These are phyloP conservation scores for Echiichthys vipera DNA, from an alignment of 2,797 vertebrate genomes.

Conservation along the genomic window DNA sequence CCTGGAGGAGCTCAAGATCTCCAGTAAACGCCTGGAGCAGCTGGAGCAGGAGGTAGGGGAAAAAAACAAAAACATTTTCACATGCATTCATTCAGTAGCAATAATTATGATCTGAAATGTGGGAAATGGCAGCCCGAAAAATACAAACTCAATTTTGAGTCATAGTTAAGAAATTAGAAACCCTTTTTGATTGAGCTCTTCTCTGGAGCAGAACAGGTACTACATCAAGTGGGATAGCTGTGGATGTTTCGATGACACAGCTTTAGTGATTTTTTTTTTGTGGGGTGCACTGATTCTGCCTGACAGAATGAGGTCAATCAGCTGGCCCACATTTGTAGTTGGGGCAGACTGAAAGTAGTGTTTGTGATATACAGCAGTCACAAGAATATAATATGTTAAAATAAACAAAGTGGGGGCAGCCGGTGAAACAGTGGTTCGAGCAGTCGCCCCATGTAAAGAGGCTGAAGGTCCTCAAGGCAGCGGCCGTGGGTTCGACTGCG, in stretches of 20 bases:
- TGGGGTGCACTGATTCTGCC: slow-evolving; percentile 32
- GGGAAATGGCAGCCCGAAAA: not conserved
- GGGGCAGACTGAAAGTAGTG: not conserved
- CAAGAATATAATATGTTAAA: not conserved
- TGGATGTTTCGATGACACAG: slow-evolving; percentile 10
- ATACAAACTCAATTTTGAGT: not conserved
- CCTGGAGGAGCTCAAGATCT: slow-evolving; percentile 97
- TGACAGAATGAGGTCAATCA: slow-evolving; percentile 47
- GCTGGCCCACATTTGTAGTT: slow-evolving; percentile 18
- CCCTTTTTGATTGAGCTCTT: not conserved
- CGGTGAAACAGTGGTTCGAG: too few relatives aligned
- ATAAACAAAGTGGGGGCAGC: too few relatives aligned
- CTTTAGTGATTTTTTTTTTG: slow-evolving; percentile 19
- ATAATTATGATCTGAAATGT: not conserved
- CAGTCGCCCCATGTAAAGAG: too few relatives aligned
- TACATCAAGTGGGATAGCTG: not conserved
- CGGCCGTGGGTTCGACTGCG: too few relatives aligned
- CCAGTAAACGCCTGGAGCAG: slow-evolving; percentile 96
- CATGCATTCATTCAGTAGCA: not conserved
- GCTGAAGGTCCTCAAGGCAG: too few relatives aligned
- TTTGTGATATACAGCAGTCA: not conserved
- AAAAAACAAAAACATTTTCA: not conserved
- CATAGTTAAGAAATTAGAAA: not conserved
- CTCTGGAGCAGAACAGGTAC: not conserved
- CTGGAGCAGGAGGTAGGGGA: slow-evolving; percentile 90